phyloP scores from a whole-genome alignment of 2,797 vertebrate species.

The Propithecus deckenii region DNA sequence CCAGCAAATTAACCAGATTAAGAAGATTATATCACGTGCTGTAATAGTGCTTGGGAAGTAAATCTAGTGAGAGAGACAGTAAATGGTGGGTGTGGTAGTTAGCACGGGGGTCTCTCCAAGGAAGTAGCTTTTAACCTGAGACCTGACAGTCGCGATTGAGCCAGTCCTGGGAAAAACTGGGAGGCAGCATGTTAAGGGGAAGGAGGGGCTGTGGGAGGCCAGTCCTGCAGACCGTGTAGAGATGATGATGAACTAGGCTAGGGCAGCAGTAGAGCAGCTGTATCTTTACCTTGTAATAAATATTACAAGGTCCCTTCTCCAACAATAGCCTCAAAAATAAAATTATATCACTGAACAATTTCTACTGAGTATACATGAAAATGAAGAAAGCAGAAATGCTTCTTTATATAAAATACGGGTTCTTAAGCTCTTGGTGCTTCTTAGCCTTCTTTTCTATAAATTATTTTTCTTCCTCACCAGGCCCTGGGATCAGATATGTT shows the following conservation, averaged over 20 bases:
- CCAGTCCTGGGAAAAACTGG: not conserved
- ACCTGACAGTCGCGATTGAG: not conserved
- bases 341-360: conserved; percentile 11
- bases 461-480: conserved; percentile 44
- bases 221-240: not conserved
- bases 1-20: not conserved
- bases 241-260: not conserved
- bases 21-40: not conserved
- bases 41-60: not conserved
- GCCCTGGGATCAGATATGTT: conserved; percentile 52
- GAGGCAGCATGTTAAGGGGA: not conserved
- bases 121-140: not conserved
- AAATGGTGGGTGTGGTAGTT: not conserved
- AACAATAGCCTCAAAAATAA: conserved; percentile 40
- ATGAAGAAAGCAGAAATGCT: not conserved
- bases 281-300: not conserved
- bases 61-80: not conserved
- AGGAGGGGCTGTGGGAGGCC: too few species aligned
- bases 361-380: not conserved
- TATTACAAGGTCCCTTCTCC: not conserved
- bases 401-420: conserved; percentile 17
- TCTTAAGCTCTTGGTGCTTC: not conserved
- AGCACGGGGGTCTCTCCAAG: not conserved
- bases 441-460: not conserved
- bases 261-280: not conserved